Conservation (phyloP, 2,888 invertebrate species). For the Tetranychus truncatus region DNA sequence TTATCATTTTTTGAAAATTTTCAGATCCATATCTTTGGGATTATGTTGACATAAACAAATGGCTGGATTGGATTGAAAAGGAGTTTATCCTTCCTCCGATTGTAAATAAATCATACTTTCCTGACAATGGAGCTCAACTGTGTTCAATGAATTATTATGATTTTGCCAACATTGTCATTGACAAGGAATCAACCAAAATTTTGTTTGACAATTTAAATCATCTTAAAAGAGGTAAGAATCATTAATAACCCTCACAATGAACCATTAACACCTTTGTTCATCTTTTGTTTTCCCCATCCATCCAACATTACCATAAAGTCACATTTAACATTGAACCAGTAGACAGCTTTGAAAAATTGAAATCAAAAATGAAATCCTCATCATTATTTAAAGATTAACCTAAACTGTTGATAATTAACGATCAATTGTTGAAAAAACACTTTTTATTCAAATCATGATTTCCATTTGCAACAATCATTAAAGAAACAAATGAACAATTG, state of each 20-base stretch:
- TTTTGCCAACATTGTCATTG: not conserved
- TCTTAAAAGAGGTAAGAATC: constrained; percentile 7
- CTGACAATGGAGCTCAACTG: constrained; percentile 3
- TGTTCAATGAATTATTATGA: constrained; percentile 5
- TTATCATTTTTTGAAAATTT: not conserved
- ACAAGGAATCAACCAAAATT: constrained; percentile 1
- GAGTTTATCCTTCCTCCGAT: constrained; percentile 2
- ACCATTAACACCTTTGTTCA: not conserved
- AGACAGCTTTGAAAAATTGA: not conserved
- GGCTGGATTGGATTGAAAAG: constrained; percentile 6
- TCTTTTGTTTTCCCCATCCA: not conserved
- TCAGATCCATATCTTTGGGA: constrained; percentile 10
- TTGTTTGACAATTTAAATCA: constrained; percentile 10
- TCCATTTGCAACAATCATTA: not conserved
- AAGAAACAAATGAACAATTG: not conserved
- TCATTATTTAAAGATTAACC: too few relatives aligned
- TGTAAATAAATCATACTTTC: not conserved
- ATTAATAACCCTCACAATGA: not conserved
- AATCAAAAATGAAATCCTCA: too few relatives aligned
- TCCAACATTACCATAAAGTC: not conserved
- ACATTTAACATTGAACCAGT: not conserved
- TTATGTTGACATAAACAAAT: constrained; percentile 8
- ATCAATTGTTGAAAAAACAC: not conserved
- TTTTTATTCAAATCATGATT: not conserved
- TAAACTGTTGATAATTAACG: too few relatives aligned